phyloP scores from a whole-genome alignment of 2,888 invertebrate genomes.

The Tachina fera region DNA sequence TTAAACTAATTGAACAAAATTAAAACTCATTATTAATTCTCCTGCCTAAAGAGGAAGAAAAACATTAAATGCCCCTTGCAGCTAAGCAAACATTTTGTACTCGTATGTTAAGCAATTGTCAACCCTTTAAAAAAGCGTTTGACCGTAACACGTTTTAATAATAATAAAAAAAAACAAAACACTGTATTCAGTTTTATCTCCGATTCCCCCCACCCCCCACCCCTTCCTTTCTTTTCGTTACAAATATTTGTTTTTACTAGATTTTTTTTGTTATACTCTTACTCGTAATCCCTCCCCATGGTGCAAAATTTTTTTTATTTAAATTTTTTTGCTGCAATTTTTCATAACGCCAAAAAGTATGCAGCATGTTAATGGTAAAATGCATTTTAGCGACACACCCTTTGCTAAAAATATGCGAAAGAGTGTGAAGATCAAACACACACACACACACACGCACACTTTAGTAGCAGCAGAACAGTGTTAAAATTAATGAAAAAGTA shows the following conservation, averaged over 20 bases:
- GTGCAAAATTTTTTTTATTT: conserved; percentile 44
- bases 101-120: conserved; percentile 42
- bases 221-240: no score
- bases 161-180: not conserved
- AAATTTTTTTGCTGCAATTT: conserved; percentile 64
- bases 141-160: conserved; percentile 67
- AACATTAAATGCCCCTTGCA: not conserved
- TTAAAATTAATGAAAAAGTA: conserved; percentile 63
- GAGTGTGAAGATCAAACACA: not conserved
- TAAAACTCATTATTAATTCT: conserved; percentile 39
- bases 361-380: conserved; percentile 69
- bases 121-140: conserved; percentile 67
- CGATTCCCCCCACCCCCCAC: not conserved
- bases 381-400: conserved; percentile 67
- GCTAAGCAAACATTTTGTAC: not conserved
- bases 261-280: conserved; percentile 9
- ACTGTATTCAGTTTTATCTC: not conserved
- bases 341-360: conserved; percentile 70
- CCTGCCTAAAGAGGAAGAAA: conserved; percentile 20
- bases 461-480: not conserved
- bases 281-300: conserved; percentile 46
- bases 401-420: conserved; percentile 9
- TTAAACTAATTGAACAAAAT: conserved; percentile 28
- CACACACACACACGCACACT: not conserved
- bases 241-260: conserved; percentile 40